phyloP scores from a whole-genome alignment of 1,140 invertebrate species.

The Papilio dardanus region DNA sequence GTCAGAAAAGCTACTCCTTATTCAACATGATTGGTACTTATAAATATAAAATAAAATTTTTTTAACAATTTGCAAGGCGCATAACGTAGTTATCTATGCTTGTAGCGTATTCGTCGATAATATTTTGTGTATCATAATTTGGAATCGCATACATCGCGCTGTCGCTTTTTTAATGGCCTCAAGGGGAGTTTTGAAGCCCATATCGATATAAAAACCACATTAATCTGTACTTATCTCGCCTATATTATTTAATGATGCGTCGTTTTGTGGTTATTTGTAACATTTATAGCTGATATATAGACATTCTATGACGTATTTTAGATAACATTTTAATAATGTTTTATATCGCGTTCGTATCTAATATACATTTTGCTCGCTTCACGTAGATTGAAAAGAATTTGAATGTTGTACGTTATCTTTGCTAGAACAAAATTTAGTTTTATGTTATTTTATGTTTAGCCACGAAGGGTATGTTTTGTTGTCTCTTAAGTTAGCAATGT shows the following conservation, averaged over 20 bases:
- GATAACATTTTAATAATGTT: conserved; percentile 48
- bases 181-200: conserved; percentile 63
- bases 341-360: background rate
- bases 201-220: conserved; percentile 79
- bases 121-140: conserved; percentile 49
- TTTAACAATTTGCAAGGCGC: background rate
- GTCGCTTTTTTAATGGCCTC: conserved; percentile 66
- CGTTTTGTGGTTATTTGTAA: conserved; percentile 77
- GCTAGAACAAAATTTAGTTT: background rate
- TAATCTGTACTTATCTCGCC: conserved; percentile 78
- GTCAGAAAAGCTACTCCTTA: too few relatives aligned
- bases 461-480: background rate
- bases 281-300: conserved; percentile 65
- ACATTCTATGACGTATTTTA: conserved; percentile 61
- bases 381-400: background rate
- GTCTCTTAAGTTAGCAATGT: background rate
- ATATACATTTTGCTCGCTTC: background rate
- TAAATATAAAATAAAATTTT: too few relatives aligned
- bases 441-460: background rate
- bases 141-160: conserved; percentile 60
- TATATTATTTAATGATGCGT: conserved; percentile 78
- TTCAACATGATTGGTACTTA: too few relatives aligned
- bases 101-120: conserved; percentile 39
- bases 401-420: background rate
- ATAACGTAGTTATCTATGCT: background rate